Evolutionary conservation across 2,888 invertebrate species (phyloP).

Genomic region (Druceiella hillmani): DNA sequence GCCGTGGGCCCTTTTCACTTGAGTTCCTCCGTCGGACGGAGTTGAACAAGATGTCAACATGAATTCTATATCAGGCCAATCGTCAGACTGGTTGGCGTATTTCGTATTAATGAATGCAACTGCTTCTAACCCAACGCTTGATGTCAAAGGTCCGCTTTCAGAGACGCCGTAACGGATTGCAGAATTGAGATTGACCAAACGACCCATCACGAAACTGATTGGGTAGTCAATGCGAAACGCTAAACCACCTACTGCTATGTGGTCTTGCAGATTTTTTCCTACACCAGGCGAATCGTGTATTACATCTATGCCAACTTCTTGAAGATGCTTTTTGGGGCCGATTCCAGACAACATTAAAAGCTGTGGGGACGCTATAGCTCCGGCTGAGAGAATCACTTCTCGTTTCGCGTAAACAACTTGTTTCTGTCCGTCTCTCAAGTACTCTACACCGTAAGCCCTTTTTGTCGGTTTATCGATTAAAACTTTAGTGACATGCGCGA

Average conservation of each 20-base stretch:
- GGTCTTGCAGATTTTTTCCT: constrained; percentile 83
- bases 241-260: constrained; percentile 82
- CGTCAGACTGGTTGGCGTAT: constrained; percentile 79
- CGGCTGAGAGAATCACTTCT: constrained; percentile 82
- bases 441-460: constrained; percentile 76
- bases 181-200: constrained; percentile 78
- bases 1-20: constrained; percentile 76
- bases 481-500: constrained; percentile 72
- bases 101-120: constrained; percentile 86
- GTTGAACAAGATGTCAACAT: constrained; percentile 83
- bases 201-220: constrained; percentile 71
- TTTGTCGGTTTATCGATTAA: constrained; percentile 66
- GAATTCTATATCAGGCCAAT: constrained; percentile 90
- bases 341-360: constrained; percentile 87
- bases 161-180: constrained; percentile 77
- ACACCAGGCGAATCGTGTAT: constrained; percentile 77
- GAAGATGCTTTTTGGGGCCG: constrained; percentile 69
- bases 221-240: constrained; percentile 77
- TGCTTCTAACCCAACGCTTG: constrained; percentile 81
- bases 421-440: constrained; percentile 59
- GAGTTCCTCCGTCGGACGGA: constrained; percentile 77
- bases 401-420: constrained; percentile 63
- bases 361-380: constrained; percentile 89
- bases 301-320: constrained; percentile 65
- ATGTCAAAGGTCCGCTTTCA: constrained; percentile 84